These are phyloP conservation scores for Bradypodion ventrale DNA, from an alignment of 2,797 vertebrate genomes.

Conservation along the genomic window DNA sequence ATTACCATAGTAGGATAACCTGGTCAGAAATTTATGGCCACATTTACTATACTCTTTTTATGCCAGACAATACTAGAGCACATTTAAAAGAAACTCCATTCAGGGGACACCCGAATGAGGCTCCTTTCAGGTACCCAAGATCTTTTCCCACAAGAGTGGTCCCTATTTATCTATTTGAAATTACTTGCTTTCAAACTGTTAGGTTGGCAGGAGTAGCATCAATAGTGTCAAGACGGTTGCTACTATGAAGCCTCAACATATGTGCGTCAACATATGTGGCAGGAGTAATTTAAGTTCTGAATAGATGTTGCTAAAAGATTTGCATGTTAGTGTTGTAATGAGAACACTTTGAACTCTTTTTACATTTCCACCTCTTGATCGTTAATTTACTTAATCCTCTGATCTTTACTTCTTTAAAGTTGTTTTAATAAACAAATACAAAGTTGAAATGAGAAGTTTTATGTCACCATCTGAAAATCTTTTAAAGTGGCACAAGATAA, in stretches of 20 bases:
- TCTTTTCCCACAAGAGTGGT: too few species aligned
- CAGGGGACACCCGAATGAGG: too few species aligned
- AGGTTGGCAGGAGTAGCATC: not conserved
- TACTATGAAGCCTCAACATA: slow-evolving; percentile 4
- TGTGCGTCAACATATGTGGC: slow-evolving; percentile 11
- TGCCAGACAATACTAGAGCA: too few species aligned
- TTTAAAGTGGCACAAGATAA: slow-evolving; percentile 56
- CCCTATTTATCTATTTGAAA: too few species aligned
- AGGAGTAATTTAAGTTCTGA: slow-evolving; percentile 60
- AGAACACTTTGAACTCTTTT: slow-evolving; percentile 67
- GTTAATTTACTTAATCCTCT: slow-evolving; percentile 73
- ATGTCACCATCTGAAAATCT: slow-evolving; percentile 60
- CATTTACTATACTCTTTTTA: too few species aligned
- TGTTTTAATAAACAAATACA: slow-evolving; percentile 68
- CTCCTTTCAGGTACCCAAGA: too few species aligned
- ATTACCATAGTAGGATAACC: too few species aligned
- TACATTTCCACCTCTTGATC: slow-evolving; percentile 61
- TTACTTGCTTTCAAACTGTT: too few species aligned
- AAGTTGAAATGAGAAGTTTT: slow-evolving; percentile 63
- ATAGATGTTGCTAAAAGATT: slow-evolving; percentile 51
- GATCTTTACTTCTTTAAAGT: slow-evolving; percentile 70
- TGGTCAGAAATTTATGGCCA: too few species aligned
- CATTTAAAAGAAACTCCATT: too few species aligned
- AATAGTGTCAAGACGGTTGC: not conserved
- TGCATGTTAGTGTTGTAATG: slow-evolving; percentile 58